These are phyloP conservation scores for Heliornis fulica DNA, from an alignment of 2,113 vertebrate species.

Conservation along the genomic window DNA sequence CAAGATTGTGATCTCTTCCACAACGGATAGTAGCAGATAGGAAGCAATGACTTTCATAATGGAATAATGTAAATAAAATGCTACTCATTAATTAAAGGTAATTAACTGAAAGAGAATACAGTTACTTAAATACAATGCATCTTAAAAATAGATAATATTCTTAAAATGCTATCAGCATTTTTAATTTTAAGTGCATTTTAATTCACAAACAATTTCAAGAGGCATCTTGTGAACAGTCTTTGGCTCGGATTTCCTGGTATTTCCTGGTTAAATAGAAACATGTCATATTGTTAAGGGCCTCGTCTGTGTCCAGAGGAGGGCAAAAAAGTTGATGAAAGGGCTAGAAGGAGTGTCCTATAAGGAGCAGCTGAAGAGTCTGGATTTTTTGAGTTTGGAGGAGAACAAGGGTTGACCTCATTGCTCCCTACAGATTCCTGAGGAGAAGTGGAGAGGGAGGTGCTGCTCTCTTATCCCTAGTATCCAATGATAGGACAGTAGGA, in stretches of 20 bases:
- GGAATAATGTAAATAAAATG: slow-evolving; percentile 14
- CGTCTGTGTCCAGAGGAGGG: neutral
- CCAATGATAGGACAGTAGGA: accelerated
- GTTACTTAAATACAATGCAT: neutral
- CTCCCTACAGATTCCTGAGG: neutral
- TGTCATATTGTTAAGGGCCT: neutral
- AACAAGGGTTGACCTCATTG: neutral
- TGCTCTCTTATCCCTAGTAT: neutral
- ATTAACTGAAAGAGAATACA: slow-evolving; percentile 25
- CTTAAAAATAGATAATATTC: neutral
- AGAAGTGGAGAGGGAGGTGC: neutral
- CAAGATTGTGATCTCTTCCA: slow-evolving; percentile 24
- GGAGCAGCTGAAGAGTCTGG: neutral
- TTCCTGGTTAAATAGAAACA: neutral
- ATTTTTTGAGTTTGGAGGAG: neutral
- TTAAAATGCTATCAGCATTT: neutral
- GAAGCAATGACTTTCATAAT: slow-evolving; percentile 12
- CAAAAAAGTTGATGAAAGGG: neutral
- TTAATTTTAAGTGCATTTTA: neutral
- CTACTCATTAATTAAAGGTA: neutral
- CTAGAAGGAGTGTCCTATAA: neutral
- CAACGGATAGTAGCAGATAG: neutral
- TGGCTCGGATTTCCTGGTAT: neutral
- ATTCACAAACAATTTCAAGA: neutral
- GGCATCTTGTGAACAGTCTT: neutral